A percentile compares a stretch with the other conserved stretches of the same genome.
phyloP scores from a whole-genome alignment of 92 coral and sea anemone species.

The Porites evermanni region DNA sequence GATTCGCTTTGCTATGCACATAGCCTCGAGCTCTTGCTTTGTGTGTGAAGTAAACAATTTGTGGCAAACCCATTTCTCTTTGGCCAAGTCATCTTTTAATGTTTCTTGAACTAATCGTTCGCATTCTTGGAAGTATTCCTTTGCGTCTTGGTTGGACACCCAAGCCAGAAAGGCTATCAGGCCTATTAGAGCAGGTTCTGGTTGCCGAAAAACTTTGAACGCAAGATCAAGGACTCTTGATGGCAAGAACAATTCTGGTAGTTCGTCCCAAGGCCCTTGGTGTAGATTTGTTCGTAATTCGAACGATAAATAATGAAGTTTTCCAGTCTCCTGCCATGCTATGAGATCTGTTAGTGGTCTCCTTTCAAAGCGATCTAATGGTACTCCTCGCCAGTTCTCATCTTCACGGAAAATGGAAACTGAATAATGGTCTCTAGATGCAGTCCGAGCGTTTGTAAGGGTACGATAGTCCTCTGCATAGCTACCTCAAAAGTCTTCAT shows the following conservation, averaged over 20 bases:
- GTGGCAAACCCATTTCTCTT: background rate
- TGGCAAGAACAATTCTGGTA: slow-evolving; percentile 40
- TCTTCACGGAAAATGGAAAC: slow-evolving; percentile 18
- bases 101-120: slow-evolving; percentile 15
- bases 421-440: slow-evolving; percentile 44
- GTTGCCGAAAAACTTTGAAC: slow-evolving; percentile 32
- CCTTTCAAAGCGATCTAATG: background rate
- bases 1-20: slow-evolving; percentile 25
- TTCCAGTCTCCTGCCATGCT: slow-evolving; percentile 34
- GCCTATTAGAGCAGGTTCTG: slow-evolving; percentile 33
- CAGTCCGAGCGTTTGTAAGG: slow-evolving; percentile 19
- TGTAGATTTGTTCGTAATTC: slow-evolving; percentile 10
- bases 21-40: slow-evolving; percentile 23
- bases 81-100: slow-evolving; percentile 33
- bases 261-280: slow-evolving; percentile 40
- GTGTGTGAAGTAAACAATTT: background rate
- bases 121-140: slow-evolving; percentile 1
- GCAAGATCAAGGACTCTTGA: slow-evolving; percentile 45
- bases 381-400: slow-evolving; percentile 1
- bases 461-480: slow-evolving; percentile 54
- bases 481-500: slow-evolving; percentile 49
- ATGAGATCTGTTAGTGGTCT: slow-evolving; percentile 48
- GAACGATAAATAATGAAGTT: slow-evolving; percentile 39
- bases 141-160: slow-evolving; percentile 49
- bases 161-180: slow-evolving; percentile 51